Evolutionary conservation across 2,888 invertebrate genomes (phyloP), one percentile per base, ranked within the genome.

Genomic region (Melikaiella ostensackeni): DNA sequence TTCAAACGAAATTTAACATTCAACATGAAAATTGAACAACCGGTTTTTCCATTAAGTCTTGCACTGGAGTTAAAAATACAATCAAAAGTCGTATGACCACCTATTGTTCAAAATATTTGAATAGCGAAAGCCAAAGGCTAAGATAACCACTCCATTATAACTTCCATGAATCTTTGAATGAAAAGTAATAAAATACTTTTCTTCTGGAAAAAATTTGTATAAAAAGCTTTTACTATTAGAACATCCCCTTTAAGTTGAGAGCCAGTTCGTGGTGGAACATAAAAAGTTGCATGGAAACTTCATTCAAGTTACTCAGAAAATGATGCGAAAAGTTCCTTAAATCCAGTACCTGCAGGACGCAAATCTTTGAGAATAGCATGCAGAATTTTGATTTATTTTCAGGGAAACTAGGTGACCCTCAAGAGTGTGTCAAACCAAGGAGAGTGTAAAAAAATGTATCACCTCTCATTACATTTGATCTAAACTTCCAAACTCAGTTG

Each of bases 281-380:
- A 50, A 70, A 50, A 50, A 70, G 70, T 50, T 70, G 11, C 33
- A 70, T n/a, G 70, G n/a, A 70, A 50, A 70, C 30, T 70, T 55
- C 11, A 70, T 70, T 70, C 33, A 70, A 70, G 70, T 55, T 70
- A 38, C n/a, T 11, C 5, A 38, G 11, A 63, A 38, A 30, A 50
- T 50, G 70, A 70, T n/a, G 50, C 13, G n/a, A 27, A 50, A 50
- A 46, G 27, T 50, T 70, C 6, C 21, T n/a, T 16, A 70, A 70
- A 50, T 70, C 55, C 13, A 8, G 9, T 21, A 6, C n/a, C n/a
- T 46, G 8, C 2, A 70, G 3, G 16, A 66, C 19, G 3, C 24
- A 11, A 19, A 46, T 50, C 50, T 27, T 30, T 33, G 11, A n/a
- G n/a, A 50, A 27, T 11, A n/a, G n/a, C 11, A 33, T 33, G 30